Evolutionary conservation across 2,888 invertebrate genomes (phyloP).

Genomic region (Arrhopalites spinosus): DNA sequence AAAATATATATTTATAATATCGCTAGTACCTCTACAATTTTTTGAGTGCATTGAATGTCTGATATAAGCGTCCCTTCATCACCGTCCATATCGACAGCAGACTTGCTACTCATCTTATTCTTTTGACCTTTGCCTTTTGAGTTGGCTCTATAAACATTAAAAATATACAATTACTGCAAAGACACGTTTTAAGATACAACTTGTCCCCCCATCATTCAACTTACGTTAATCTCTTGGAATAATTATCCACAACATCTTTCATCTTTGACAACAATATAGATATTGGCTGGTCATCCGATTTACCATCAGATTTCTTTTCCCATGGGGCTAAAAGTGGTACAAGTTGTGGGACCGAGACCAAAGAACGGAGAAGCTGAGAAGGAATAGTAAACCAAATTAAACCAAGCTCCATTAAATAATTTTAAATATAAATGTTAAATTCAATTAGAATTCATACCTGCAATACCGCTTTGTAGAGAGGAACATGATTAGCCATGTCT

Average conservation of each 20-base stretch:
- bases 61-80: conserved; percentile 86
- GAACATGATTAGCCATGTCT: conserved; percentile 96
- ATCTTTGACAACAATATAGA: conserved; percentile 80
- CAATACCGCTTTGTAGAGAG: conserved; percentile 79
- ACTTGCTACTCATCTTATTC: no score
- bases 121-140: conserved; percentile 51
- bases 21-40: conserved; percentile 59
- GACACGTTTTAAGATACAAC: not conserved
- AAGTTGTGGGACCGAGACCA: conserved; percentile 69
- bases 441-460: no score
- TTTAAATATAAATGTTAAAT: no score
- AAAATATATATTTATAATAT: no score
- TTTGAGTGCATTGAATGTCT: conserved; percentile 76
- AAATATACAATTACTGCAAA: not conserved
- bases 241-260: conserved; percentile 90
- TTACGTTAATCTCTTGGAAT: conserved; percentile 81
- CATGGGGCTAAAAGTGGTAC: conserved; percentile 70
- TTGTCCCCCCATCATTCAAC: conserved; percentile 41
- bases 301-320: conserved; percentile 44
- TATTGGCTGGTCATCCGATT: conserved; percentile 67
- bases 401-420: no score
- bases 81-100: conserved; percentile 77
- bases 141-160: conserved; percentile 3
- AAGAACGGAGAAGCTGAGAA: conserved; percentile 77
- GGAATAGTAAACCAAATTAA: no score